Conservation (phyloP, 2,888 invertebrate species). For the Dasysyrphus tricinctus region DNA sequence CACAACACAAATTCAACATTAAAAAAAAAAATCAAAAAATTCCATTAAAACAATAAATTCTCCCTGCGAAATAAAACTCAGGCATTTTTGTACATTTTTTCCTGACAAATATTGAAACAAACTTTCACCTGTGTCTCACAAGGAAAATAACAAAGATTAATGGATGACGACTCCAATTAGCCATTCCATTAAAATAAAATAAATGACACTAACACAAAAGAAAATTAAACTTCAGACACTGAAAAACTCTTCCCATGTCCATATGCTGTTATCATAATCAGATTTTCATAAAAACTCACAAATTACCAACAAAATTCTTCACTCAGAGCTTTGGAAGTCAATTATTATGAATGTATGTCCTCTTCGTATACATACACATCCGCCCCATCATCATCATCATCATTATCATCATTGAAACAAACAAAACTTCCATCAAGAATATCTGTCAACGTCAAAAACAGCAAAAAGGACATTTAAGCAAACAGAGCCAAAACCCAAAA, state of each 20-base stretch:
- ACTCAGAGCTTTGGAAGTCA: constrained; percentile 38
- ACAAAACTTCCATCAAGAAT: constrained; percentile 38
- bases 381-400: background rate
- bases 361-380: background rate
- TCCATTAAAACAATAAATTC: no score
- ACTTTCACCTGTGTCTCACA: background rate
- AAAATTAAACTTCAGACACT: background rate
- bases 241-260: constrained; percentile 1
- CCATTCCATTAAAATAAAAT: constrained; percentile 30
- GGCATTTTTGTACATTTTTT: background rate
- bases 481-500: constrained; percentile 30
- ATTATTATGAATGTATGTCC: constrained; percentile 19
- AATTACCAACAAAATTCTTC: constrained; percentile 46
- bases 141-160: constrained; percentile 32
- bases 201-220: constrained; percentile 3
- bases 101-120: background rate
- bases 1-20: no score
- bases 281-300: constrained; percentile 17
- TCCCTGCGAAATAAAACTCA: no score
- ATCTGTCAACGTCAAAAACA: constrained; percentile 49
- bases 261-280: constrained; percentile 2
- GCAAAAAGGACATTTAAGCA: constrained; percentile 46
- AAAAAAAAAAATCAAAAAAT: no score
- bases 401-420: constrained; percentile 20
- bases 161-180: constrained; percentile 21